Conservation (phyloP, 2,888 invertebrate genomes). For the Yponomeuta cagnagella region DNA sequence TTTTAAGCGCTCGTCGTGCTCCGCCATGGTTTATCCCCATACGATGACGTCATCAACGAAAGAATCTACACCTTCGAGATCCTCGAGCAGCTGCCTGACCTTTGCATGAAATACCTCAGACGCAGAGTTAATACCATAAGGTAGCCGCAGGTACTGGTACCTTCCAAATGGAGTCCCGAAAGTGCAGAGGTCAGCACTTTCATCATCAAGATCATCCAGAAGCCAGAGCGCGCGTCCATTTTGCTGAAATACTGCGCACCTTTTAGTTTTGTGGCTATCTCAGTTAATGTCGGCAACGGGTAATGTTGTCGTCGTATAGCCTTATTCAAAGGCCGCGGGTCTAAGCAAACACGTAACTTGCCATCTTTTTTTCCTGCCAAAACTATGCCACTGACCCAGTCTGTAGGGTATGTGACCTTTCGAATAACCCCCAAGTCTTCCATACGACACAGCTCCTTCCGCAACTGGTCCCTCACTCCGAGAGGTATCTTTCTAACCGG, state of each 20-base stretch:
- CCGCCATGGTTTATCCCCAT: slow-evolving; percentile 20
- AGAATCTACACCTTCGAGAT: slow-evolving; percentile 21
- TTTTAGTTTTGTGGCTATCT: too few species aligned
- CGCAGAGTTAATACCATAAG: too few species aligned
- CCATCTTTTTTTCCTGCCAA: too few species aligned
- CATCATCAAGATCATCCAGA: slow-evolving; percentile 16
- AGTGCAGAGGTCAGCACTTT: slow-evolving; percentile 9
- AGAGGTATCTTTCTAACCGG: background rate
- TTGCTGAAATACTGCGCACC: slow-evolving; percentile 12
- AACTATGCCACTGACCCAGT: background rate
- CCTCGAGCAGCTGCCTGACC: slow-evolving; percentile 12
- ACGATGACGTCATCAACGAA: slow-evolving; percentile 25
- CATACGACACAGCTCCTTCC: slow-evolving; percentile 16
- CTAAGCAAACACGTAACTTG: too few species aligned
- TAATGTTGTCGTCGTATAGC: too few species aligned
- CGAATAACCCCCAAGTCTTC: slow-evolving; percentile 22
- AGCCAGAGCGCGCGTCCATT: slow-evolving; percentile 12
- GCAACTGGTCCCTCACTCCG: slow-evolving; percentile 17
- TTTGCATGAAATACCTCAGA: too few species aligned
- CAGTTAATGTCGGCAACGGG: too few species aligned
- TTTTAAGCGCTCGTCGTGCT: slow-evolving; percentile 23
- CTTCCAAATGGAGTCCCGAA: too few species aligned
- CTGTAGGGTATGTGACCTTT: slow-evolving; percentile 22
- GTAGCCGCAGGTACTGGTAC: too few species aligned
- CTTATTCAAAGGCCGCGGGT: too few species aligned